Evolutionary conservation across 2,113 vertebrate genomes (phyloP).

Genomic region (Bombycilla garrulus): DNA sequence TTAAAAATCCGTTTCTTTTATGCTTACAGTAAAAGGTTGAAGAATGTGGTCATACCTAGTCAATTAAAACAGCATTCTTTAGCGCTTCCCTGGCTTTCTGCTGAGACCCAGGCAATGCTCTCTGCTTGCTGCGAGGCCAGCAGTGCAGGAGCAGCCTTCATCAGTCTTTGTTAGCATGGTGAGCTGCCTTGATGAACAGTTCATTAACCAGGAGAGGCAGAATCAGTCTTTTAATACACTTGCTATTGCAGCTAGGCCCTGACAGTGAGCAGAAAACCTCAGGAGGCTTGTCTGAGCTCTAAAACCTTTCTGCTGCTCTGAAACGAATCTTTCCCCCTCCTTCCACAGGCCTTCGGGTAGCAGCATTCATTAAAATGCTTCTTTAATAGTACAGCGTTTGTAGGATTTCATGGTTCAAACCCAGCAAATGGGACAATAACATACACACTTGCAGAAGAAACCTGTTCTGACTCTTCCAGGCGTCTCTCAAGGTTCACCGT

Average conservation of each 20-base stretch:
- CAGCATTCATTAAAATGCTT: constrained; percentile 13
- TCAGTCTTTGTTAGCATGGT: constrained; percentile 62
- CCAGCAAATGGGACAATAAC: not conserved
- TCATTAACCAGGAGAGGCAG: constrained; percentile 64
- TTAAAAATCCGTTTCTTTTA: constrained; percentile 48
- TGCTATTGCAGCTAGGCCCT: constrained; percentile 1
- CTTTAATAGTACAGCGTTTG: not conserved
- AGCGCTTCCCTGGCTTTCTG: constrained; percentile 40
- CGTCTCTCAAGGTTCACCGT: not conserved
- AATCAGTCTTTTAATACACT: constrained; percentile 56
- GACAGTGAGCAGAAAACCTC: not conserved
- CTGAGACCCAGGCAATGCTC: constrained; percentile 33
- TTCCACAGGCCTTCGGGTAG: not conserved
- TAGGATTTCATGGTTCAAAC: not conserved
- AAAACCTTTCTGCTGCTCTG: constrained; percentile 3
- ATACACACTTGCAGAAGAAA: not conserved
- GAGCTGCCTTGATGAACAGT: constrained; percentile 55
- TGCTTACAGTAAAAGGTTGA: constrained; percentile 53
- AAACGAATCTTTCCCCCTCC: constrained; percentile 11
- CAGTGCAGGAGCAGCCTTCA: constrained; percentile 49
- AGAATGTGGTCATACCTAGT: constrained; percentile 62
- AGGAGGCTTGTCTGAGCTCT: not conserved
- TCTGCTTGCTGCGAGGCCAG: constrained; percentile 16
- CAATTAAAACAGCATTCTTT: constrained; percentile 60
- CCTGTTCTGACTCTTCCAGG: constrained; percentile 3